Percentiles rank a stretch among this genome's conserved stretches.
These are phyloP conservation scores for Phacellophora camtschatica DNA, from an alignment of 30 jellyfish, hydroid and myxozoan species.

Conservation along the genomic window DNA sequence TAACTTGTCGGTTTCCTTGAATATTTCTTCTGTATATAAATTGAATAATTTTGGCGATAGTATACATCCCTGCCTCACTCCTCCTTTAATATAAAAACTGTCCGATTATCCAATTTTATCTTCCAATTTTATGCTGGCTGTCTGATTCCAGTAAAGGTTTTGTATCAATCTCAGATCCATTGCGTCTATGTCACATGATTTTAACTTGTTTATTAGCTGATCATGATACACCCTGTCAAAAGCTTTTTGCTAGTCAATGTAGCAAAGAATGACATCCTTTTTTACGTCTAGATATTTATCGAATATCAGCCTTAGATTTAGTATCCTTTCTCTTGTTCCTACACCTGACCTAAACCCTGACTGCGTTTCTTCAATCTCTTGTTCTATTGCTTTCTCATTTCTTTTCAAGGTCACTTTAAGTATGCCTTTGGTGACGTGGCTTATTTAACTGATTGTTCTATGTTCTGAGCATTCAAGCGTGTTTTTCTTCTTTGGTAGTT, in stretches of 20 bases:
- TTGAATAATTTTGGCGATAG: conserved; percentile 2
- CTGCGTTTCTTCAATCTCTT: no score
- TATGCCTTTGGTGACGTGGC: no score
- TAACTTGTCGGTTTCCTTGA: not conserved
- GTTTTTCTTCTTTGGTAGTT: not conserved
- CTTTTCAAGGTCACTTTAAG: no score
- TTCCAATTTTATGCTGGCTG: conserved; percentile 2
- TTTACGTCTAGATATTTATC: no score
- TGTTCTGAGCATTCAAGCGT: not conserved
- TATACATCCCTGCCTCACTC: conserved; percentile 12
- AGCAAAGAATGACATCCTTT: no score
- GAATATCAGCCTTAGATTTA: no score
- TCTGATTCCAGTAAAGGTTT: conserved; percentile 12
- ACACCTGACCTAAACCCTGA: no score
- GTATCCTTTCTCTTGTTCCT: no score
- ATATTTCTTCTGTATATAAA: not conserved
- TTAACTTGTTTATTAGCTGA: not conserved
- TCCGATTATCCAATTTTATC: not conserved
- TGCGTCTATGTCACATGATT: not conserved
- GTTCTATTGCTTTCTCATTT: no score
- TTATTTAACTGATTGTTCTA: not conserved
- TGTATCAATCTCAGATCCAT: not conserved
- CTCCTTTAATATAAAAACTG: not conserved
- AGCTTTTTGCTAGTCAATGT: no score
- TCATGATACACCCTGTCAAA: no score